Evolutionary conservation across 2,797 vertebrate species (phyloP).

Genomic region (Bucorvus abyssinicus): DNA sequence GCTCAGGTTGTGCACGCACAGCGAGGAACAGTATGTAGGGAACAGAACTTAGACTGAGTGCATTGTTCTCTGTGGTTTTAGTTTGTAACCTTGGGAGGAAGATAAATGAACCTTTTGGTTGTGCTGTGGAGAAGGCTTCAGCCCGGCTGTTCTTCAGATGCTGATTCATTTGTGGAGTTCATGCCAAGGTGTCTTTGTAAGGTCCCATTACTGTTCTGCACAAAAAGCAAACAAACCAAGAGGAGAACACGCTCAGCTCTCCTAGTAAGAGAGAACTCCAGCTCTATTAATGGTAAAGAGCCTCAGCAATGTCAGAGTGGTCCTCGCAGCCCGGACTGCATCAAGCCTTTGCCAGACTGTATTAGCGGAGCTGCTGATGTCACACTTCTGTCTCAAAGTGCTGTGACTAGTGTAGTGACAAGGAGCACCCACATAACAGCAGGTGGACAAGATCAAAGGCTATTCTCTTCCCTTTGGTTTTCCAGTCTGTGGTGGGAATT

Average conservation of each 20-base stretch:
- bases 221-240: not conserved
- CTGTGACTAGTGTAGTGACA: not conserved
- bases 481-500: not conserved
- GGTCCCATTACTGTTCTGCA: not conserved
- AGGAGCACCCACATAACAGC: not conserved
- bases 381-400: not conserved
- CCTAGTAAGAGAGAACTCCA: not conserved
- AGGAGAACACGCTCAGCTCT: not conserved
- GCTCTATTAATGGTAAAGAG: not conserved
- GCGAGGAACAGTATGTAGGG: not conserved
- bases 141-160: not conserved
- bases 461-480: not conserved
- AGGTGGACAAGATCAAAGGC: not conserved
- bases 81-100: not conserved
- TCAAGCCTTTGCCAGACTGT: not conserved
- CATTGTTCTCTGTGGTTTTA: not conserved
- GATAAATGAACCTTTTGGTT: not conserved
- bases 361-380: not conserved
- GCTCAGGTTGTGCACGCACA: not conserved
- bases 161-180: not conserved
- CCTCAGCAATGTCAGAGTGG: not conserved
- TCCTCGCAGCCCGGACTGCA: not conserved
- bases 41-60: not conserved
- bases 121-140: not conserved
- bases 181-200: not conserved